Evolutionary conservation across 1,140 invertebrate genomes (phyloP).

Genomic region (Drosophila subobscura): DNA sequence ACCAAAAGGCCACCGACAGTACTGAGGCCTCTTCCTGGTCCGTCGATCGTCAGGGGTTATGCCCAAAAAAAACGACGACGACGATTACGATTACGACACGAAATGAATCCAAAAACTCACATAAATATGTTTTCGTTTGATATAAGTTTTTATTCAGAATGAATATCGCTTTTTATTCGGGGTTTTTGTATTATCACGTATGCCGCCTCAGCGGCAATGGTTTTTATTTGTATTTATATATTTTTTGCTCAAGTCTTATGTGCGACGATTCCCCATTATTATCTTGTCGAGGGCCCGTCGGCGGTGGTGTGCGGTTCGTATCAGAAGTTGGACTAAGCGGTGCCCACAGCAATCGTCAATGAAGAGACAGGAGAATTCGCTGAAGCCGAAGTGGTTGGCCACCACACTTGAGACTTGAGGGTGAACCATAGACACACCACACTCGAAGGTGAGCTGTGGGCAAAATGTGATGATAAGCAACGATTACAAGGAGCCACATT

Average conservation of each 20-base stretch:
- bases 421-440: conserved; percentile 3
- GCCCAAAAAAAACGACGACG: too few relatives aligned
- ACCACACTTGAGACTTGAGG: conserved; percentile 8
- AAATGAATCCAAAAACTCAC: too few relatives aligned
- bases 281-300: conserved; percentile 21
- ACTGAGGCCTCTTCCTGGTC: too few relatives aligned
- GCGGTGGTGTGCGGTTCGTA: conserved; percentile 11
- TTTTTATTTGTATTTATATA: background rate
- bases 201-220: conserved; percentile 22
- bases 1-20: too few relatives aligned
- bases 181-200: conserved; percentile 1
- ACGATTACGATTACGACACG: too few relatives aligned
- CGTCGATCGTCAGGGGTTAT: too few relatives aligned
- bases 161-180: too few relatives aligned
- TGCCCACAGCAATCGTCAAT: conserved; percentile 11
- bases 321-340: conserved; percentile 11
- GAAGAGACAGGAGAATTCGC: conserved; percentile 18
- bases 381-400: conserved; percentile 9
- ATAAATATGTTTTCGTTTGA: too few relatives aligned
- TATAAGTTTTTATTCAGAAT: too few relatives aligned
- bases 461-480: conserved; percentile 13
- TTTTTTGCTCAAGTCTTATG: background rate
- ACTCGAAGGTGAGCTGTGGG: background rate
- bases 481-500: conserved; percentile 9
- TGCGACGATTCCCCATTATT: background rate